Base-by-base conservation (phyloP, 2,888 invertebrate species). In the Panopea generosa region DNA sequence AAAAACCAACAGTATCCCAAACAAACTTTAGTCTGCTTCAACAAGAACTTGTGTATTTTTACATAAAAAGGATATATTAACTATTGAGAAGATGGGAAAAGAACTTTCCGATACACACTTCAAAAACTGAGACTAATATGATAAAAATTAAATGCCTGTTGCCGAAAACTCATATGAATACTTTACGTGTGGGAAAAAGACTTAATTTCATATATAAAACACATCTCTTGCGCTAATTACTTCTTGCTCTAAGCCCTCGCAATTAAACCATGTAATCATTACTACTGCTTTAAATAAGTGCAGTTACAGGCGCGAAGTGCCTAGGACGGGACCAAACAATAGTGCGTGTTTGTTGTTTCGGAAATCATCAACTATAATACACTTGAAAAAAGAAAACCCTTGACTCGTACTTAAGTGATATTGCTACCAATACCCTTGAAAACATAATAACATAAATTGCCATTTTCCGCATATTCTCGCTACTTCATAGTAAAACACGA, bases 361-460 rank as follows among this genome's bases (percentile, higher is more conserved):
- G 77, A 77, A 77, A 68, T 63, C 56, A 52, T 61, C 49, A 63
- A 59, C 52, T 43, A 71, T 65, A 67, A 72, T 77, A 63, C 71
- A 77, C 77, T 77, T 77, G 71, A 77, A 63, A 40, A 38, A 33
- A 60, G 71, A 52, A 63, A 63, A 52, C 71, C 20, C 71, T 71
- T 71, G 77, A 77, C 77, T 77, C 63, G 60, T 59, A 60, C 62
- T 65, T 49, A 72, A 77, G 77, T 77, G 77, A 67, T 67, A 67
- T 62, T 50, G 59, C 52, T 67, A 71, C 62, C 49, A 59, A 29
- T 16, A 52, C 63, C 47, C 71, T 68, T 72, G 29, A 62, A 50
- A 29, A 40, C 45, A 71, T 68, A 59, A 68, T 72, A 70, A 65
- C 62, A 72, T 71, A 71, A 72, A 77, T 77, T 72, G 77, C 62